A percentile compares a stretch with the other conserved stretches of the same genome.
Evolutionary conservation across 1,140 invertebrate genomes (phyloP).

Genomic region (Drosophila simulans): DNA sequence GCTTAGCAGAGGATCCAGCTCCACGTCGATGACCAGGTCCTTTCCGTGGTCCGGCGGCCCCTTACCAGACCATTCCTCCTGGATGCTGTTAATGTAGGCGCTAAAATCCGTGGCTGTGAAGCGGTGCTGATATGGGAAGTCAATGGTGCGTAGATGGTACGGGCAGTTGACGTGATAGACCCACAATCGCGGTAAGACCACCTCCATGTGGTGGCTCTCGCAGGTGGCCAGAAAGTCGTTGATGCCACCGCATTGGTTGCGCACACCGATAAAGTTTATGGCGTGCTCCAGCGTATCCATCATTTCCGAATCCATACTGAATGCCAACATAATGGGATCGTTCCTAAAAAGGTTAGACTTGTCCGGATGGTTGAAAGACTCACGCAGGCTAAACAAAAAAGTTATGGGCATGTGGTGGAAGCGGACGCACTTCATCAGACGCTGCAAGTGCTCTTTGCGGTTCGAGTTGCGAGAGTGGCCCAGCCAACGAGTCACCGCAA

Average conservation of each 20-base stretch:
- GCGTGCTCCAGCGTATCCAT: neutral
- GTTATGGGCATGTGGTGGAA: conserved; percentile 27
- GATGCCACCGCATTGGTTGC: neutral
- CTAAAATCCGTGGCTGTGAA: conserved; percentile 5
- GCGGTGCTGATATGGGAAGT: conserved; percentile 15
- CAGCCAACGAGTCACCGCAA: conserved; percentile 39
- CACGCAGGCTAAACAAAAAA: conserved; percentile 28
- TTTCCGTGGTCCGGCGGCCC: neutral
- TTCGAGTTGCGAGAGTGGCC: neutral
- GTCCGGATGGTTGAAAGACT: neutral
- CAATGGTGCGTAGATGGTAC: conserved; percentile 4
- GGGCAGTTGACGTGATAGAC: conserved; percentile 26
- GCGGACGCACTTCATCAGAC: conserved; percentile 37
- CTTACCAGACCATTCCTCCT: conserved; percentile 11
- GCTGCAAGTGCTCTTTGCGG: conserved; percentile 15
- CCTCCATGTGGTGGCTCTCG: neutral
- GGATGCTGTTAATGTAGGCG: conserved; percentile 11
- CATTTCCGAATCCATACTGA: conserved; percentile 14
- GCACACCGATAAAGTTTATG: conserved; percentile 23
- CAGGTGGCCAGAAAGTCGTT: neutral
- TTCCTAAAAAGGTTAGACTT: neutral
- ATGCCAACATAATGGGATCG: conserved; percentile 26
- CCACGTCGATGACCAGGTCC: neutral
- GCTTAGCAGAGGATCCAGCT: neutral
- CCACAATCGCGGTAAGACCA: conserved; percentile 16